Base-by-base conservation (phyloP, 2,797 vertebrate species). In the Sandelia bainsii region DNA sequence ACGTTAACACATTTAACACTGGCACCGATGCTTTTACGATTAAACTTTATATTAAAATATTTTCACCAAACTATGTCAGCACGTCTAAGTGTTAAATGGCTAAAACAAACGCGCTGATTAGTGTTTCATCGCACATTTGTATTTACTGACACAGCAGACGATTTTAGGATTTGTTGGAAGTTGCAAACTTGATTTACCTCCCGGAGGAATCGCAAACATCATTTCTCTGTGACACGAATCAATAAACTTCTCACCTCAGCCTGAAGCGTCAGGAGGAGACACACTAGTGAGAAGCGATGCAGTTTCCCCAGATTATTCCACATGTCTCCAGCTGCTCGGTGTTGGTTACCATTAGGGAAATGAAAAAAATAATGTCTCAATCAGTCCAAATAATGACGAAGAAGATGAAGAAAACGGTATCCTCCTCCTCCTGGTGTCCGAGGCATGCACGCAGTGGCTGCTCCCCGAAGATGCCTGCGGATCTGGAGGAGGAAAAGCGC, bases 271-370 rank as follows among this genome's bases (percentile, higher is more conserved):
- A 95, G 88, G 83, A 96, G 90, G 70, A 93, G 46, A 71, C 73
- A 89, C 79, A 90, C 89, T 72, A 93, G 81, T 50, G 90, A 87
- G 73, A 93, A 82, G 91, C 89, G 89, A 62, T 72, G 86, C 82
- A 62, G 69, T 85, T 88, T 91, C 85, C 90, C 81, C 54, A 63
- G 79, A 70, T 85, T 82, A 82, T 87, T 94, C 95, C 92, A 92
- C 96, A 96, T 96, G 94, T 93, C 95, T 95, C 92, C 82, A 88
- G 90, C 89, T 86, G 92, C 87, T 70, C 86, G 71, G 74, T 89
- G 86, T 83, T 61, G 82, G 80, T 80, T 63, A 86, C 81, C 89
- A 90, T 91, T n/a, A 91, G 82, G 88, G 81, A 87, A 89, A 85
- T 57, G 77, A 84, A 69, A 39, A 78, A 5, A 29, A 37, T 12